Evolutionary conservation across 1,140 invertebrate genomes (phyloP), one percentile per base, ranked within the genome.

Genomic region (Pseudachorutes palmiensis): DNA sequence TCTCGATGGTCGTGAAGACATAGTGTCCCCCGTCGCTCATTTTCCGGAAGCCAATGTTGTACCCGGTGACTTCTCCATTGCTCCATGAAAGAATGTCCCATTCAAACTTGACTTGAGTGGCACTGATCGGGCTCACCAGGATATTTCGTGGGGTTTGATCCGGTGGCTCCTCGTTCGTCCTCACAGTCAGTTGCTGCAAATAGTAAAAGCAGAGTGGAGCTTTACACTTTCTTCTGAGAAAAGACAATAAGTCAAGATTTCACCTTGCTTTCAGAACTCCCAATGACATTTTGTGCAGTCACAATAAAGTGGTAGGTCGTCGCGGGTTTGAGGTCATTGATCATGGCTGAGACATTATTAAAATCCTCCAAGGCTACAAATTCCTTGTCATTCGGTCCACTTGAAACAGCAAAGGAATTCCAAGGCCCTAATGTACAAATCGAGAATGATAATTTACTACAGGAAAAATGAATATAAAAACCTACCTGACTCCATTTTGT

Each of bases 271-370:
- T 81, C 77, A 61, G 78, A 74, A 33, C 83, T 80, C 12, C 82
- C 82, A 2, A 83, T 73, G 19, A 78, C 72, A 74, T 84, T 84
- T 67, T 80, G 78, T 9, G 83, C 83, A 67, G 78, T 67, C 0
- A 85, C 75, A 41, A 82, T 72, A 5, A 85, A 75, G 32, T 80
- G 74, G 74, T 85, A 85, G 16, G 73, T 73, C 26, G 78, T 82
- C 0, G 82, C 79, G 0, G 84, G 83, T 24, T 78, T 75, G 2
- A 85, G 74, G 24, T 77, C 76, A 0, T 71, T 68, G 5, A 84
- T 83, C 61, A 85, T 87, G 3, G 88, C 87, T 65, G 86, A 63
- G 24, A 67, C 65, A 19, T 19, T 45, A 55, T 26, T 26, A 55
- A 55, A 14, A 19, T 26, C 48, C 59, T 28, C 24, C 33, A 24